These are phyloP conservation scores for Cordilura impudica DNA, from an alignment of 2,888 invertebrate species.

Conservation along the genomic window DNA sequence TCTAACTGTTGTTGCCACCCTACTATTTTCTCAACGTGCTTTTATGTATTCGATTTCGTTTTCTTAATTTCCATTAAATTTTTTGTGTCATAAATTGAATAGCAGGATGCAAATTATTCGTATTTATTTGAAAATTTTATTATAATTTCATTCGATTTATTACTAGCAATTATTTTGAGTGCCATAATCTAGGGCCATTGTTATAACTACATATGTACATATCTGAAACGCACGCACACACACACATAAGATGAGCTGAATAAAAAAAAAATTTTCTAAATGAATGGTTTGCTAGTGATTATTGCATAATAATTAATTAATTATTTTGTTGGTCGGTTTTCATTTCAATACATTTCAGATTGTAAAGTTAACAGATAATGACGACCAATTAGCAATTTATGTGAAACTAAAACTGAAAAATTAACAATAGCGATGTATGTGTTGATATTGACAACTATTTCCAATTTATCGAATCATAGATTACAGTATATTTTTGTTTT, in stretches of 20 bases:
- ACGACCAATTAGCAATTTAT: too few species aligned
- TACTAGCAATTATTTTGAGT: conserved; percentile 9
- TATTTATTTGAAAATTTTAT: conserved; percentile 12
- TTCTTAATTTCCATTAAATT: neutral
- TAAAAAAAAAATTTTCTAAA: neutral
- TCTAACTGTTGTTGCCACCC: too few species aligned
- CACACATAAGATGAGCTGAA: neutral
- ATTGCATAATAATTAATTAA: conserved; percentile 1
- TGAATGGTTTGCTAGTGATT: neutral
- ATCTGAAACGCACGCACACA: neutral
- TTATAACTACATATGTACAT: neutral
- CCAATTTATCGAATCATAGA: too few species aligned
- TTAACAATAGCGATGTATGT: too few species aligned
- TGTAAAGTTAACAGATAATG: too few species aligned
- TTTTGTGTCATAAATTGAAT: neutral
- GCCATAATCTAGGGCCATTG: too few species aligned
- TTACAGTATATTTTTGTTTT: neutral
- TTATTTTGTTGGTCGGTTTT: neutral
- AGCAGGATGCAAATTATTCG: neutral
- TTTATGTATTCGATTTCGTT: neutral
- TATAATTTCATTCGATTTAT: conserved; percentile 20
- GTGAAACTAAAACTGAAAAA: too few species aligned
- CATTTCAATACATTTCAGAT: too few species aligned
- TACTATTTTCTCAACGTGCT: neutral
- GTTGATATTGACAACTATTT: too few species aligned